Conservation (phyloP, 2,113 vertebrate species). For the Nesospiza acunhae region DNA sequence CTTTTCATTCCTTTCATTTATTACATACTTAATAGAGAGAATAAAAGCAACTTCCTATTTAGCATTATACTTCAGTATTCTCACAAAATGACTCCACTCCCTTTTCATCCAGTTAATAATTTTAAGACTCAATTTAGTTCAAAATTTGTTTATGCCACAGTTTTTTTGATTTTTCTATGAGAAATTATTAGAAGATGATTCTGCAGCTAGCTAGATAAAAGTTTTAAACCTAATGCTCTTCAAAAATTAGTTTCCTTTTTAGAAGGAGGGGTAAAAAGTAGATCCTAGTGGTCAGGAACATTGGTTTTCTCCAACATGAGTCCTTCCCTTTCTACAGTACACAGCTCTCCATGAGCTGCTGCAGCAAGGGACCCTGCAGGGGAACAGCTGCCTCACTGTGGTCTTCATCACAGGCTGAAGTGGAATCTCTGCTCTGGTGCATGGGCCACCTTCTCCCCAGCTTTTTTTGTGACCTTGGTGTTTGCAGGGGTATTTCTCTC, state of each 20-base stretch:
- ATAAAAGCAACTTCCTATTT: not conserved
- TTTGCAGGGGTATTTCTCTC: not conserved
- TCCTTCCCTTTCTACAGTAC: not conserved
- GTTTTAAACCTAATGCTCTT: not conserved
- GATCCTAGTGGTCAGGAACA: not conserved
- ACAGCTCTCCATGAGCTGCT: not conserved
- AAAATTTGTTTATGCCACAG: not conserved
- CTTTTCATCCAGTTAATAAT: not conserved
- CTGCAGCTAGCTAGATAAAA: not conserved
- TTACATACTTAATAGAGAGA: not conserved
- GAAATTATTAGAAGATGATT: not conserved
- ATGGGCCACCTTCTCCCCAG: not conserved
- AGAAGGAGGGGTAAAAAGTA: not conserved
- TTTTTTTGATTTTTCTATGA: not conserved
- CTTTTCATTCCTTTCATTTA: not conserved
- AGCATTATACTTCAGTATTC: not conserved
- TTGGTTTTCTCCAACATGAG: not conserved
- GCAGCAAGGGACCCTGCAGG: not conserved
- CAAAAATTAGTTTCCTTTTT: not conserved
- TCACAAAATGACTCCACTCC: not conserved
- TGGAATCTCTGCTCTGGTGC: accelerated
- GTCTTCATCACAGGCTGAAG: not conserved
- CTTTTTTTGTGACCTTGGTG: not conserved
- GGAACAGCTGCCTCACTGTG: not conserved
- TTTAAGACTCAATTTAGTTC: not conserved